These are phyloP conservation scores for Eledona agricola DNA, from an alignment of 2,888 invertebrate species.

Conservation along the genomic window DNA sequence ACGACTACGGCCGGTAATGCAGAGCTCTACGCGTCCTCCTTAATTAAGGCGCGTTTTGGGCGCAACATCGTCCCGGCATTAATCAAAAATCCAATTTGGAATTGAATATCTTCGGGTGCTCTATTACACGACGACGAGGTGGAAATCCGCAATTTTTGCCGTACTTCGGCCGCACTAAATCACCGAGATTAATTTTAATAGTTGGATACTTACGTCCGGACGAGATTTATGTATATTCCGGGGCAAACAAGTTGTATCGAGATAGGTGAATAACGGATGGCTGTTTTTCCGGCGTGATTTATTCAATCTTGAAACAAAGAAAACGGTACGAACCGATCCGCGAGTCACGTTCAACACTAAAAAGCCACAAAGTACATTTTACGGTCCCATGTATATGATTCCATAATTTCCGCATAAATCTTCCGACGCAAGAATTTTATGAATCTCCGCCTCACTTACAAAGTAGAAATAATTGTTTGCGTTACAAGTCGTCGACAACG, in stretches of 20 bases:
- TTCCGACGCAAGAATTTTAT: slow-evolving; percentile 2
- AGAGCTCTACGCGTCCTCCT: no score
- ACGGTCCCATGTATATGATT: background rate
- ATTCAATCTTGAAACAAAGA: slow-evolving; percentile 20
- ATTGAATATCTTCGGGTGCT: slow-evolving; percentile 37
- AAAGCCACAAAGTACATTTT: no score
- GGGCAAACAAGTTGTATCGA: slow-evolving; percentile 21
- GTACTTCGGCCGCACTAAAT: slow-evolving; percentile 3
- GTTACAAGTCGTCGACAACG: no score
- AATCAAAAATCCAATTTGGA: slow-evolving; percentile 44
- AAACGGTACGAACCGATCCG: no score
- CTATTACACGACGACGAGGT: no score
- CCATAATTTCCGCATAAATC: slow-evolving; percentile 3
- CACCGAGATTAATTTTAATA: slow-evolving; percentile 21
- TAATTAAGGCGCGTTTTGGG: slow-evolving; percentile 26
- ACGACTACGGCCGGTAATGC: no score
- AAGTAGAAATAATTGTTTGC: slow-evolving; percentile 4
- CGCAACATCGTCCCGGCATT: slow-evolving; percentile 33
- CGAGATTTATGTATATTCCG: slow-evolving; percentile 20
- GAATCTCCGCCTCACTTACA: background rate
- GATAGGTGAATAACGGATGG: slow-evolving; percentile 18
- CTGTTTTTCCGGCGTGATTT: slow-evolving; percentile 9
- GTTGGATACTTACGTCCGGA: slow-evolving; percentile 13
- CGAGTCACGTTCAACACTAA: no score
- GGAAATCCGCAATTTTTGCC: no score